Base-by-base conservation (phyloP, 2,797 vertebrate genomes). In the Cryptoprocta ferox region DNA sequence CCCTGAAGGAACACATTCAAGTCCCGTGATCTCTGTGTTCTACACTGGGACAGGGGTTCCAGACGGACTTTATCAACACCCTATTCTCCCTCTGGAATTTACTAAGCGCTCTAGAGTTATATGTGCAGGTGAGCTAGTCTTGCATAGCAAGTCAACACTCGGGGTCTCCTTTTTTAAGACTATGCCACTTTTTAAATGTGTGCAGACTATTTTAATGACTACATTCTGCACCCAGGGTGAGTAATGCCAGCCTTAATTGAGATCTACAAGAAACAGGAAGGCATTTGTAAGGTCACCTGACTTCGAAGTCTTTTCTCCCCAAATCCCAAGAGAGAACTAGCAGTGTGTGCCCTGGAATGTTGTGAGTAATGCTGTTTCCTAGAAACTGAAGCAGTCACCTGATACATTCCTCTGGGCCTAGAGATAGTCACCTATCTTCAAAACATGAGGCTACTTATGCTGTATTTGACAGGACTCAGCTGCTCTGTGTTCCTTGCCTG, bases 341-440 rank as follows among this genome's bases (percentile, higher is more conserved):
- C 35, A 8, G n/a, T 59, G 9, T 91, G 80, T 89, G 56, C 80
- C 83, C 80, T 96, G 94, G 86, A 75, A 84, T 95, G 94, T 35
- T 65, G 56, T 73, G 84, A 90, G 81, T 92, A 15, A n/a, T 73
- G 24, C 1, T 32, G 5, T 70, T 26, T 80, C 82, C 84, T 95
- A 48, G 21, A 91, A 87, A 93, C 19, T 3, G 37, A 80, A 78
- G 85, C 56, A 32, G 28, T 91, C 92, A 42, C 56, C 91, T 80
- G 89, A 81, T 75, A 28, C 61, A 82, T 97, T 93, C 79, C 90
- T 82, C 63, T 68, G 90, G 81, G 35, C 53, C 91, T 90, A 35
- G 75, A 91, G 89, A 96, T 32, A 30, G 96, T 96, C 86, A 65
- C 88, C 94, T 95, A 93, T 96, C 96, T 82, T 63, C 21, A 45